Conservation (phyloP, 2,113 vertebrate species). For the Pan paniscus region DNA sequence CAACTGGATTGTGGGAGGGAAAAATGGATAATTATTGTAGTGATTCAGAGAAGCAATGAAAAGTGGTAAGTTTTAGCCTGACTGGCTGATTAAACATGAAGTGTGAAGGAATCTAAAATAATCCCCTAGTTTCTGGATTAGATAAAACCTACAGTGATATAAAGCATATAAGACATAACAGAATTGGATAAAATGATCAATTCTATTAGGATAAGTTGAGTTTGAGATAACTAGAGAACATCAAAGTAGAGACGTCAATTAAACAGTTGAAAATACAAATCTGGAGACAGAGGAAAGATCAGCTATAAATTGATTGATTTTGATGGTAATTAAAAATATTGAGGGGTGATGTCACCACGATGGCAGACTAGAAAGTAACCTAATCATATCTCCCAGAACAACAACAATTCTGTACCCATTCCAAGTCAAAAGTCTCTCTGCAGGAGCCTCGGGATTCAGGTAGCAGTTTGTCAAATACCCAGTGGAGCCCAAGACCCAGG, state of each 20-base stretch:
- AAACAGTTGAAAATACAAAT: not conserved
- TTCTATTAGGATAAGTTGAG: not conserved
- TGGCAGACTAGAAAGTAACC: not conserved
- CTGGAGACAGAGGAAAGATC: not conserved
- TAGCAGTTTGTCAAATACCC: not conserved
- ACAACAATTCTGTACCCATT: not conserved
- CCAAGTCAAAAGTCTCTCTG: not conserved
- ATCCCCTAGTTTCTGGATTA: not conserved
- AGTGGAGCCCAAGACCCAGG: not conserved
- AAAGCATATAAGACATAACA: not conserved
- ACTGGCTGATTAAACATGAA: not conserved
- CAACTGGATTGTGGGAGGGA: not conserved
- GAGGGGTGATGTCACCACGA: not conserved
- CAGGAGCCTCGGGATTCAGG: not conserved
- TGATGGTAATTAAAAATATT: not conserved
- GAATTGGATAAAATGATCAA: not conserved
- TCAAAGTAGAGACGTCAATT: not conserved
- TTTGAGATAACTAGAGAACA: not conserved
- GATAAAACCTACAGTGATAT: not conserved
- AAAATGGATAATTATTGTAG: not conserved
- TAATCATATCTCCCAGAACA: not conserved
- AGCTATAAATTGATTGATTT: not conserved
- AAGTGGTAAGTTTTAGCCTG: not conserved
- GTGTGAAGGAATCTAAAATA: not conserved
- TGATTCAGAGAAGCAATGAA: not conserved